Base-by-base conservation (phyloP, 35 echinoderm and acorn worm species). In the Chiridota heheva region DNA sequence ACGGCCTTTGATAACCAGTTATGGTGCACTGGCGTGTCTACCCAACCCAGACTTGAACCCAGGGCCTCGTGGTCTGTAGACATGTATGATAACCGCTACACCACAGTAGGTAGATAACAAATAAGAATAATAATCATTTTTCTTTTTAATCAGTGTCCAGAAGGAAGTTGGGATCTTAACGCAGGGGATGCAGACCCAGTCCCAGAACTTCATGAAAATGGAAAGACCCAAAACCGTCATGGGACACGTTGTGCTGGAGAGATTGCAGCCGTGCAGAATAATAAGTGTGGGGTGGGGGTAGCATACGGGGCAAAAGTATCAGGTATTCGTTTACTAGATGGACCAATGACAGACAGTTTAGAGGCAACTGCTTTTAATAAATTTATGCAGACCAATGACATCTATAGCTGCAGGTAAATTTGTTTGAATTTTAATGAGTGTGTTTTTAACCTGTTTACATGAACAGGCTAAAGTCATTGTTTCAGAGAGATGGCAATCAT, bases 341-440 rank as follows among this genome's bases (percentile, higher is more conserved):
- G 94, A 74, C 94, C 94, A 81, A 97, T 97, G 94, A 97, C 94
- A 33, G 94, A 97, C 80, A 97, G 94, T 60, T 81, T 97, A 33
- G 94, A 97, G 62, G 94, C 94, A 16, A 97, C 94, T 29, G 94
- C 94, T 2, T 97, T 97, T 58, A 97, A 97, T 63, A 97, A 97
- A 70, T 81, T 80, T 62, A 97, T 97, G 94, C 77, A 91, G 33
- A 84, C 88, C 29, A 97, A 97, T 58, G 94, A 97, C 60, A 97
- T 97, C 53, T 97, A 97, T 68, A 97, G 94, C 67, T 97, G 94
- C 85, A 97, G 94, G 94, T 97, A n/a, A n/a, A n/a, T n/a, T n/a
- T n/a, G n/a, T n/a, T n/a, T n/a, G n/a, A n/a, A n/a, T 68, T 48
- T 49, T 45, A 47, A 57, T 67, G 0, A 65, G 3, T 47, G 35